Evolutionary conservation across 1,140 invertebrate species (phyloP).

Genomic region (Trichogramma pretiosum): DNA sequence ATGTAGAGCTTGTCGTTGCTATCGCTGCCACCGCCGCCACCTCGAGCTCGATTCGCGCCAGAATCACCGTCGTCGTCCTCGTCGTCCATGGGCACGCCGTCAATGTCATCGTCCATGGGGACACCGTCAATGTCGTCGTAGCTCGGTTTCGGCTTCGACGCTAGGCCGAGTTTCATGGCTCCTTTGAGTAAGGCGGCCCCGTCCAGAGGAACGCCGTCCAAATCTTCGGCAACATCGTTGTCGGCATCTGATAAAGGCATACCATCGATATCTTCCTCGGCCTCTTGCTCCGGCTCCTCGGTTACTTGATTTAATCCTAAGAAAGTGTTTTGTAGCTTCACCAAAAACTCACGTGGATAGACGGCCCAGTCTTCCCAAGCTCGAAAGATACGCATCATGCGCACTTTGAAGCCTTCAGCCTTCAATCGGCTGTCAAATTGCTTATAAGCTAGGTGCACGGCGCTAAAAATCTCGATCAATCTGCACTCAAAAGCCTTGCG

Average conservation of each 20-base stretch:
- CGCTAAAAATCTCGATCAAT: slow-evolving; percentile 78
- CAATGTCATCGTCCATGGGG: slow-evolving; percentile 76
- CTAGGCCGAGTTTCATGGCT: slow-evolving; percentile 50
- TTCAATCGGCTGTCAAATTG: slow-evolving; percentile 80
- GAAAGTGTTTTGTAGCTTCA: slow-evolving; percentile 86
- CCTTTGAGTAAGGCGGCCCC: slow-evolving; percentile 69
- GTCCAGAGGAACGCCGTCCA: slow-evolving; percentile 75
- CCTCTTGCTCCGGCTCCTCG: slow-evolving; percentile 42
- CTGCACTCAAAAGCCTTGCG: slow-evolving; percentile 85
- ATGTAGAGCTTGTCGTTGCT: slow-evolving; percentile 38
- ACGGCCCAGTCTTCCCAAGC: slow-evolving; percentile 98
- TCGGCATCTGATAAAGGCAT: slow-evolving; percentile 57
- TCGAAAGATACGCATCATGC: slow-evolving; percentile 87
- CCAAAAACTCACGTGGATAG: slow-evolving; percentile 89
- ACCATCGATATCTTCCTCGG: slow-evolving; percentile 55
- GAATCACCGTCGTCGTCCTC: slow-evolving; percentile 32
- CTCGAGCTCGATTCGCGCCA: slow-evolving; percentile 33
- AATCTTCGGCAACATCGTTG: slow-evolving; percentile 55
- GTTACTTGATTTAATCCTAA: slow-evolving; percentile 53
- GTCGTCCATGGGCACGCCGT: slow-evolving; percentile 66
- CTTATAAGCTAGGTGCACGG: slow-evolving; percentile 68
- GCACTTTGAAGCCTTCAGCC: slow-evolving; percentile 92
- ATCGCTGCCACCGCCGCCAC: no score
- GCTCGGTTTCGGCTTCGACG: slow-evolving; percentile 39
- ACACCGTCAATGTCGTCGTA: slow-evolving; percentile 67